Evolutionary conservation across 2,797 vertebrate genomes (phyloP).

Genomic region (Enteromius mattozi): DNA sequence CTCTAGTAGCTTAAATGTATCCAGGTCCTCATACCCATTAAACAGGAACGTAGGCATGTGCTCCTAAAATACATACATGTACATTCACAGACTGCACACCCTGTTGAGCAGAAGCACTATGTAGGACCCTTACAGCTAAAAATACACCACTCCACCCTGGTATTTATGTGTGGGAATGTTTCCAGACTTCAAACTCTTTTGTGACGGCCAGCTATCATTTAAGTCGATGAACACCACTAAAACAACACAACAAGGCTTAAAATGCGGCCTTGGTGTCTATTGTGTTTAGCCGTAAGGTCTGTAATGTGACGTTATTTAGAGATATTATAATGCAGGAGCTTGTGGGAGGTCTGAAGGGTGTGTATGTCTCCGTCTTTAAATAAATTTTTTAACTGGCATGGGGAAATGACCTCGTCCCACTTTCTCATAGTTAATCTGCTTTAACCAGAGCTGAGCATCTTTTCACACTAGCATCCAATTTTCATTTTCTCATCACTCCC

Average conservation of each 20-base stretch:
- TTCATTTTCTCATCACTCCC: conserved; percentile 4
- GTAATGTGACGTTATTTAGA: conserved; percentile 18
- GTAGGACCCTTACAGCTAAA: not conserved
- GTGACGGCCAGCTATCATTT: conserved; percentile 34
- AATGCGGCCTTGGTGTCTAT: not conserved
- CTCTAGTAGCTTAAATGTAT: conserved; percentile 96
- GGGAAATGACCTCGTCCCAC: not conserved
- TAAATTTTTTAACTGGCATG: not conserved
- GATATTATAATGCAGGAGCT: not conserved
- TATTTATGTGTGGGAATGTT: conserved; percentile 24
- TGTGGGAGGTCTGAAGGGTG: conserved; percentile 25
- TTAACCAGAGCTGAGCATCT: not conserved
- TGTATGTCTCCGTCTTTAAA: conserved; percentile 21
- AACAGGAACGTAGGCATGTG: conserved; percentile 98
- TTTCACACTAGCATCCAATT: not conserved
- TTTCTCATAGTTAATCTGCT: conserved; percentile 13
- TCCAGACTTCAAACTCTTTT: conserved; percentile 52
- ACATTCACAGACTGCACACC: conserved; percentile 50
- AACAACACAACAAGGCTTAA: conserved; percentile 6
- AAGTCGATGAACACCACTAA: conserved; percentile 21
- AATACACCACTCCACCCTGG: conserved; percentile 9
- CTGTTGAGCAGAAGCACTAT: conserved; percentile 25
- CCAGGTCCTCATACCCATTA: conserved; percentile 97
- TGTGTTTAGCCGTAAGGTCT: not conserved
- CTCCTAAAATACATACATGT: conserved; percentile 79